phyloP scores from a whole-genome alignment of 2,113 vertebrate species.

The Galbula dea region DNA sequence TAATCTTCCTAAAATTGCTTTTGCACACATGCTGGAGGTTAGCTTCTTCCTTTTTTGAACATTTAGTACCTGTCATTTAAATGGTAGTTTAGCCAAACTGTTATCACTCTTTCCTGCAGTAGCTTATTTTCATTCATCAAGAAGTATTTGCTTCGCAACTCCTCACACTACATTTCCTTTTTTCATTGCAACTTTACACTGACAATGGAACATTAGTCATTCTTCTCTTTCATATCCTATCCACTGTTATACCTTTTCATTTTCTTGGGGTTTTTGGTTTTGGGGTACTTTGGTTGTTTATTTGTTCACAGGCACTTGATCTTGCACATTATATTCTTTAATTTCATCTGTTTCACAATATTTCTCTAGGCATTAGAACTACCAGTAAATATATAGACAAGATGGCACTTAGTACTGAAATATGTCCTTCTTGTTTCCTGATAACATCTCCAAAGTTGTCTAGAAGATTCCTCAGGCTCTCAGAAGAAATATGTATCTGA shows the following conservation, averaged over 20 bases:
- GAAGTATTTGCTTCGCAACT: neutral
- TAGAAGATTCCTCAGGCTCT: neutral
- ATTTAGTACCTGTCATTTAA: neutral
- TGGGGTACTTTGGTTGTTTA: accelerated
- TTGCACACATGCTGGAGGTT: neutral
- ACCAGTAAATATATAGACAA: neutral
- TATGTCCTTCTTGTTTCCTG: neutral
- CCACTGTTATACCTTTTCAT: neutral
- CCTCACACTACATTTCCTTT: neutral
- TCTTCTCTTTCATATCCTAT: neutral
- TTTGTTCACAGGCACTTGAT: neutral
- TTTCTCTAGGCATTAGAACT: neutral
- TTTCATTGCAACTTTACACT: neutral
- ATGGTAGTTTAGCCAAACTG: neutral
- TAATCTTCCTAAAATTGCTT: neutral
- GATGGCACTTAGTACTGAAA: neutral
- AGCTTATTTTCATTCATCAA: neutral
- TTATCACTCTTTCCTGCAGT: neutral
- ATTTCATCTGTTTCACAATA: neutral
- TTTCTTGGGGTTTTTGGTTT: neutral
- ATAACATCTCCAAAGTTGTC: neutral
- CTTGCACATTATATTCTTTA: neutral
- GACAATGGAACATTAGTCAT: neutral
- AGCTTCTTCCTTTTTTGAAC: neutral
- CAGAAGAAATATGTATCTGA: neutral